Evolutionary conservation across 2,797 vertebrate species (phyloP), one percentile per base, ranked within the genome.

Genomic region (Sardinella longiceps): DNA sequence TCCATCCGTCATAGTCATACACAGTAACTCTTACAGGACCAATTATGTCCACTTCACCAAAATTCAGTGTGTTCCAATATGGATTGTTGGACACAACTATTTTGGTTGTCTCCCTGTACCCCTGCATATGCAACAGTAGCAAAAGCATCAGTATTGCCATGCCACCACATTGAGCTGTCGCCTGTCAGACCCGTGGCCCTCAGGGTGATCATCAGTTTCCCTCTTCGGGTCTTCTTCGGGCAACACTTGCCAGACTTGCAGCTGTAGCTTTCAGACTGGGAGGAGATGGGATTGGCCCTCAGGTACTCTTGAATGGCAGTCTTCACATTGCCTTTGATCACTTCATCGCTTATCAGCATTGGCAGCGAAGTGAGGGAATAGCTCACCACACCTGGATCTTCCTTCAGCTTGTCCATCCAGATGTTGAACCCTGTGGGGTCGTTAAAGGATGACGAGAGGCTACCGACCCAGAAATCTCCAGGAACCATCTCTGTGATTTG

Each of bases 321-420:
- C 25, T 12, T 70, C 63, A 70, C 63, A 33, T 70, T 70, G 63
- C 10, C 63, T 70, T 70, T 28, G 63, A 70, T 70, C 11, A 70
- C 63, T 28, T 70, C 14, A 30, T 70, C 63, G 0, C 28, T 70
- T 33, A 70, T 70, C 63, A 70, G 63, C 63, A 30, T 70, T 10
- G 63, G 81, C 96, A 95, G 80, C 95, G 95, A 46, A 12, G 14
- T 70, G 28, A 70, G 66, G 66, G 66, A 70, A 5, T 70, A 70
- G 66, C 66, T 70, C 66, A 70, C 66, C 33, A 37, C 66, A 70
- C 30, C 30, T 70, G 66, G 66, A 37, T 70, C 66, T 70, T 70
- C 66, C 33, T 70, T 70, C 14, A 70, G 66, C 66, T 70, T 30
- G 66, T 70, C 66, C 4, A 70, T 12, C 66, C 66, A 70, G 30